These are phyloP conservation scores for Lottia gigantea DNA, from an alignment of 2,888 invertebrate genomes.

Conservation along the genomic window DNA sequence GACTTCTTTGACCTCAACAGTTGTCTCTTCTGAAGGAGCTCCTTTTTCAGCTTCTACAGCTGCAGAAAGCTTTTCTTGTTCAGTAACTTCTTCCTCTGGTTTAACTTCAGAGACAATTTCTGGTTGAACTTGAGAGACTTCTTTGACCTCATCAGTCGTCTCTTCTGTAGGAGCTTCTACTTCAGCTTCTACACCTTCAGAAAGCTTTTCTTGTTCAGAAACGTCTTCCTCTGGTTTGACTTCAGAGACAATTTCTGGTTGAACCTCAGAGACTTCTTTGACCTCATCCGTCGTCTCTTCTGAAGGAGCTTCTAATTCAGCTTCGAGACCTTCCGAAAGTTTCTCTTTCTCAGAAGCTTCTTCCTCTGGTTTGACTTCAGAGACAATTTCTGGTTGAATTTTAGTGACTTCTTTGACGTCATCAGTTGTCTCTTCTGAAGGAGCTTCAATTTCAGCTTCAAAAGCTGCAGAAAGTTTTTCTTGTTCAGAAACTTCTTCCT, in stretches of 20 bases:
- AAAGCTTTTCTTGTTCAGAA: slow-evolving; percentile 9
- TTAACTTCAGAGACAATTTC: no score
- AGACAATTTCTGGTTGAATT: slow-evolving; percentile 12
- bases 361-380: slow-evolving; percentile 1
- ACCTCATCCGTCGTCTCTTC: neutral
- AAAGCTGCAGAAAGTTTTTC: neutral
- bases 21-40: no score
- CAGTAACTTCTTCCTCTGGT: no score
- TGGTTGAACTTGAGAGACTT: slow-evolving; percentile 19
- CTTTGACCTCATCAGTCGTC: slow-evolving; percentile 9
- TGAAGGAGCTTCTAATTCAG: slow-evolving; percentile 15
- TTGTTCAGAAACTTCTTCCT: slow-evolving; percentile 17
- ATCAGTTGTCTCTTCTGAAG: slow-evolving; percentile 40
- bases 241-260: neutral
- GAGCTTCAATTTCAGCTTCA: neutral
- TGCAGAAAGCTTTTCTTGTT: no score
- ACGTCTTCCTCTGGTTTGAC: neutral
- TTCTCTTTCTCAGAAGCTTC: slow-evolving; percentile 17
- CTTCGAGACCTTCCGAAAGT: neutral
- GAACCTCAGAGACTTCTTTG: neutral
- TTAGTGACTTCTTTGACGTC: slow-evolving; percentile 60
- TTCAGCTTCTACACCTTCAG: slow-evolving; percentile 18
- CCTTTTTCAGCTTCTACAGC: no score
- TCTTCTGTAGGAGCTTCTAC: slow-evolving; percentile 6
- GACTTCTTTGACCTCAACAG: no score